Base-by-base conservation (phyloP, 2,797 vertebrate species). In the Micropoecilia bifurca region DNA sequence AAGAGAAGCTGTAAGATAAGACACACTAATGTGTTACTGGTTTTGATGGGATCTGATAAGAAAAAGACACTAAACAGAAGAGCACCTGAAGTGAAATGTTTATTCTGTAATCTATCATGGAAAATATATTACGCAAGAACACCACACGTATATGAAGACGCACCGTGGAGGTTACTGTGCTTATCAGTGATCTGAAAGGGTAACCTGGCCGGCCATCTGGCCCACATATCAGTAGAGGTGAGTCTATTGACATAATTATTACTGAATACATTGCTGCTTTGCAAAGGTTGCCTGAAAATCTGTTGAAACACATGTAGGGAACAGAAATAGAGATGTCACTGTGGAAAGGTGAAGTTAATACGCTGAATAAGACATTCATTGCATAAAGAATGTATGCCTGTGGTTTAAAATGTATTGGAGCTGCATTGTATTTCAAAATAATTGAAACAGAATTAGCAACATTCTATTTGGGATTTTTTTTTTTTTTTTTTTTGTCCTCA, bases 161-260 rank as follows among this genome's bases (percentile, higher is more conserved):
- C 36, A 82, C 75, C 22, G 74, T 41, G 33, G 22, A 7, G 81
- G 73, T 83, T 90, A 82, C 80, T 79, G 81, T 86, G 92, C 89
- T 75, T 90, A 88, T 89, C 90, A 84, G 91, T 94, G 86, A 90
- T 89, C 89, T 91, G 90, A 92, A 93, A 93, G 93, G 92, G 92
- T 89, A 95, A 92, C 86, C 89, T 87, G 88, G 88, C 88, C 68
- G 88, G 90, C 95, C 95, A 96, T 95, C 95, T 96, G 95, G 91
- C 81, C 88, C 78, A 89, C 84, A 78, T 93, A 89, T 90, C 83
- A 91, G 86, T 92, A 93, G 92, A 94, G 94, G 93, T 93, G 94
- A 93, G 93, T 91, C 90, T 93, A 90, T 91, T 85, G 84, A 94
- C 93, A 93, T 95, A 93, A 94, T 95, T 90, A 95, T 95, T 95